phyloP scores from a whole-genome alignment of 2,113 vertebrate species.

The Lepisosteus oculatus region DNA sequence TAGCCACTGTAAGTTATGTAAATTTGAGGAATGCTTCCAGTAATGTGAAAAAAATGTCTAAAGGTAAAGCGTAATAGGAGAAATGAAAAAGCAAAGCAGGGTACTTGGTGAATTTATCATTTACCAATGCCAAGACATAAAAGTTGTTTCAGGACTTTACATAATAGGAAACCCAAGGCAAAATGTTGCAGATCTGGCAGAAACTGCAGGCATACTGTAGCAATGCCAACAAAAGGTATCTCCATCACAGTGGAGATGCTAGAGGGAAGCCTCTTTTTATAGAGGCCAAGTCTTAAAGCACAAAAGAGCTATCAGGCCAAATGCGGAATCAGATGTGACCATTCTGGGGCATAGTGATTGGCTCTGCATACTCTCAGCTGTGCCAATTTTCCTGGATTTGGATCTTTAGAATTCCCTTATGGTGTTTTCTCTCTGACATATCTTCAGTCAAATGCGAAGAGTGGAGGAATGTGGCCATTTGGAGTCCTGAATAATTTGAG shows the following conservation, averaged over 20 bases:
- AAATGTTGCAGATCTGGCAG: constrained; percentile 1
- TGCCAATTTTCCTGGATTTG: constrained; percentile 17
- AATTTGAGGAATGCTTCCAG: no score
- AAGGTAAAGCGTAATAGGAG: no score
- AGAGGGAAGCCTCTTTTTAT: neutral
- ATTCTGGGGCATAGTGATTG: constrained; percentile 6
- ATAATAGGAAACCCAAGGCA: constrained; percentile 29
- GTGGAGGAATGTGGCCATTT: constrained; percentile 28
- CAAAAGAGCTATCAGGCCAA: constrained; percentile 26
- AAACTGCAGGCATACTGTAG: constrained; percentile 3
- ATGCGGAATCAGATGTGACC: constrained; percentile 28
- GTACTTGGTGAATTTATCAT: constrained; percentile 22
- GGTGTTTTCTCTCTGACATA: constrained; percentile 25
- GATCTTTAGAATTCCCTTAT: constrained; percentile 1
- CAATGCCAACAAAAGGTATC: neutral
- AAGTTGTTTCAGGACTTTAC: constrained; percentile 25
- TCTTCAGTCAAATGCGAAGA: constrained; percentile 31
- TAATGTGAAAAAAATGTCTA: no score
- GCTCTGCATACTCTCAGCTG: neutral
- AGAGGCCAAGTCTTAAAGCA: constrained; percentile 25
- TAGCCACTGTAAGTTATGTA: no score
- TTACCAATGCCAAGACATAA: constrained; percentile 25
- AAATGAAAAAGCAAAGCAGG: neutral
- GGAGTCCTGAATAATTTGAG: constrained; percentile 24
- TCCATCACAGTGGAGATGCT: neutral